A percentile compares a stretch with the other conserved stretches of the same genome.
These are phyloP conservation scores for Monodelphis domestica DNA, from an alignment of 2,797 vertebrate genomes.

Conservation along the genomic window DNA sequence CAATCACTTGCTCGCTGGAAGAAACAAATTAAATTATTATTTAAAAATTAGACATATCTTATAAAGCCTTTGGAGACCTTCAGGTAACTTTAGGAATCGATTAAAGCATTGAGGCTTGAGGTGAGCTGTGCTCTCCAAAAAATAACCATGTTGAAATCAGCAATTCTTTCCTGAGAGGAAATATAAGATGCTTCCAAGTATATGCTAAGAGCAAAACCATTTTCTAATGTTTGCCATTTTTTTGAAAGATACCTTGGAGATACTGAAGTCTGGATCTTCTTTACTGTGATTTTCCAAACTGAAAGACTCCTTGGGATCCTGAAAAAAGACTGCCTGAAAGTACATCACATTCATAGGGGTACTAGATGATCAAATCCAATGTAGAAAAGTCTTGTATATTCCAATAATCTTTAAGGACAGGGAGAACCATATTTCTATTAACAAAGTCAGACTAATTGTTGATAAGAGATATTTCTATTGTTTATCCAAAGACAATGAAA, in stretches of 20 bases:
- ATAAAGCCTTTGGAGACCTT: background rate
- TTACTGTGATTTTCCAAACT: background rate
- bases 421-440: background rate
- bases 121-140: background rate
- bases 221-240: background rate
- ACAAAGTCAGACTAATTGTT: background rate
- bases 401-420: background rate
- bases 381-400: background rate
- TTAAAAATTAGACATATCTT: background rate
- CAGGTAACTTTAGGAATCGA: background rate
- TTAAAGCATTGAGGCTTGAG: background rate
- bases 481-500: background rate
- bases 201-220: background rate
- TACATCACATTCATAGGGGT: background rate
- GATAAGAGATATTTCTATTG: background rate
- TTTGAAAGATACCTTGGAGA: background rate
- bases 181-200: background rate
- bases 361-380: background rate
- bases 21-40: background rate
- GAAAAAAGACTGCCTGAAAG: background rate
- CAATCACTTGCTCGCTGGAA: background rate
- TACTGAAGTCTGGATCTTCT: background rate
- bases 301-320: background rate
- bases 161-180: constrained; percentile 16
- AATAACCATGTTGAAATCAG: background rate